Base-by-base conservation (phyloP, 2,888 invertebrate species). In the Taphrorychus bicolor region DNA sequence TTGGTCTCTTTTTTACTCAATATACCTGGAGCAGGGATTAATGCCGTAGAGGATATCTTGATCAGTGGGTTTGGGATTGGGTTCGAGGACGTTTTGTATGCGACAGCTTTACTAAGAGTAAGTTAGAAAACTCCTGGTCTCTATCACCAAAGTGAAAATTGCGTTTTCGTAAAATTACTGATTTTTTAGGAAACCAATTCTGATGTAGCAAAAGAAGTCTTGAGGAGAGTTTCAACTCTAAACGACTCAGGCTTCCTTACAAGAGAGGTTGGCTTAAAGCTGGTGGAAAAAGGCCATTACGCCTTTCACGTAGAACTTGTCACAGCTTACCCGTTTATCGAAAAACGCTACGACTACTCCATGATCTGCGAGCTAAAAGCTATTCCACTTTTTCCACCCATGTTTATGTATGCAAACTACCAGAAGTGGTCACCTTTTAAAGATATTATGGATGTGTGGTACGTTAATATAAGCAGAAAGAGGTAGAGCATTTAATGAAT, bases 1-100 rank as follows among this genome's bases (percentile, higher is more conserved):
- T 86, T 90, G 58, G 88, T 89, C 1, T 89, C 89, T 0, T 85
- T 87, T 0, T 76, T 89, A 61, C 79, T 90, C 22, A 84, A 86
- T 74, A 87, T 87, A 66, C 83, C 87, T 11, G 85, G 86, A 0
- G 87, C 85, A 67, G 85, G 84, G 24, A 88, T 90, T 22, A 85
- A 83, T 69, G 86, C 84, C 0, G 73, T 89, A 3, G 79, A 83
- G 51, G 87, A 88, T 73, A 75, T 90, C 68, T 76, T 87, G 63
- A 80, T 84, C 22, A 89, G 88, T 63, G 82, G 84, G 22, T 74
- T 90, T 68, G 84, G 84, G 69, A 84, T 85, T 23, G 89, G 88
- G 1, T 84, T 87, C 4, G 88, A 89, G 76, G 87, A 89, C 76
- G 85, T 86, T 57, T 76, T 85, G 1, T 89, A 89, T 71, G 86